Base-by-base conservation (phyloP, 2,113 vertebrate species). In the Columba janthina region DNA sequence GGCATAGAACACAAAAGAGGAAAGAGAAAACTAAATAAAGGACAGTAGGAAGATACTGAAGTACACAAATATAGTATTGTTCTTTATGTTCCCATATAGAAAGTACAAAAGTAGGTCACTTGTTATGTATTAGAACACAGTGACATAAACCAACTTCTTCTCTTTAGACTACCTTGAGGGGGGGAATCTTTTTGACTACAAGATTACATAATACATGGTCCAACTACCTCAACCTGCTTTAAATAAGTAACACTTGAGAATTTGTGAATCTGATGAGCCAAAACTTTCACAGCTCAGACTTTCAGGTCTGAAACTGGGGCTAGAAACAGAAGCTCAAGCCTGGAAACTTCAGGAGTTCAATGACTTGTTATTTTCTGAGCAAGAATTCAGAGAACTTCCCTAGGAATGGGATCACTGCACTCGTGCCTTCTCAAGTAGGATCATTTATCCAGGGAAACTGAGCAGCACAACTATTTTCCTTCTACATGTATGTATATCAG, bases 221-320 rank as follows among this genome's bases (percentile, higher is more conserved):
- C 72, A 90, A 71, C 69, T 78, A 92, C 65, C 29, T 92, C 89
- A 90, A 72, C 86, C 53, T 89, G 65, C 61, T 81, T 94, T 81
- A 89, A 94, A 48, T 88, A 95, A 93, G 74, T 65, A 93, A 80
- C 92, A 86, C 53, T 72, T 88, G 1, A 1, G 32, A 69, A 90
- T 93, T 71, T 72, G 76, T 57, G 60, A 93, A 93, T 90, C 64
- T 40, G 24, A 66, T 44, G 79, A 96, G 62, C 58, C 67, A 85
- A 91, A 96, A 91, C 71, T 94, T 95, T 85, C 89, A 83, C 74
- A 94, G 89, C 64, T 83, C 91, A 86, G 74, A 84, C 64, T 77
- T 95, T 85, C 51, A 88, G 85, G 94, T 42, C 46, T 85, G 70
- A 88, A 94, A 90, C 20, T 34, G 38, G 18, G 34, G 29, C 89